Base-by-base conservation (phyloP, 2,797 vertebrate species). In the Aldrovandia affinis region DNA sequence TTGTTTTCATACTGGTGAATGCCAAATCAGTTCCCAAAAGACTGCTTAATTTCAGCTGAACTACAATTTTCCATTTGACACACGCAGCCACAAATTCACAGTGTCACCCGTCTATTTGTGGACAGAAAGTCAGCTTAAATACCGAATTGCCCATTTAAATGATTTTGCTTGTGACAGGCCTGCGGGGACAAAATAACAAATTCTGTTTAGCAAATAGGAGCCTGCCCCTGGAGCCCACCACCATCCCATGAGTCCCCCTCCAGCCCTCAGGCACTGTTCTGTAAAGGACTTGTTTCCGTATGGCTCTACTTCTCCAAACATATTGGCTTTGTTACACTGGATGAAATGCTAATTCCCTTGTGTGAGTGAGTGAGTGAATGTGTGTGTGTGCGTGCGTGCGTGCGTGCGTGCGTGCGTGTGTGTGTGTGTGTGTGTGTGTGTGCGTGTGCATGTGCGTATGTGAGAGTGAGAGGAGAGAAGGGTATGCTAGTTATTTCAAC, bases 201-300 rank as follows among this genome's bases (percentile, higher is more conserved):
- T 95, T 95, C 90, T 95, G 94, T 95, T 95, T 92, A 96, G 94
- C 94, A 96, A 96, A 96, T 94, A 95, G 95, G 91, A n/a, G n/a
- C 59, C 59, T 63, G 59, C 1, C 95, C 92, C 94, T 93, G 94
- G 94, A 94, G 93, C 94, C 94, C 93, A 42, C 88, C 78, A 86
- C 86, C 91, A 93, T 94, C 95, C 95, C 94, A 90, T 91, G 94
- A 94, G 95, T 94, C 91, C 91, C 92, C 92, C 89, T 93, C 91
- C 86, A 89, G 90, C 94, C 95, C 95, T 90, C 83, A 30, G 94
- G 95, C 94, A 91, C 89, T 93, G 92, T 92, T 93, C 95, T 93
- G 94, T 94, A 87, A 90, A 90, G 92, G 92, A 92, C 94, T 94
- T 93, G 92, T 94, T 95, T 94, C 94, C 94, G 93, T 95, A 95